A percentile compares a stretch with the other conserved stretches of the same genome.
Evolutionary conservation across 2,888 invertebrate species (phyloP).

Genomic region (Caradrina kadenii): DNA sequence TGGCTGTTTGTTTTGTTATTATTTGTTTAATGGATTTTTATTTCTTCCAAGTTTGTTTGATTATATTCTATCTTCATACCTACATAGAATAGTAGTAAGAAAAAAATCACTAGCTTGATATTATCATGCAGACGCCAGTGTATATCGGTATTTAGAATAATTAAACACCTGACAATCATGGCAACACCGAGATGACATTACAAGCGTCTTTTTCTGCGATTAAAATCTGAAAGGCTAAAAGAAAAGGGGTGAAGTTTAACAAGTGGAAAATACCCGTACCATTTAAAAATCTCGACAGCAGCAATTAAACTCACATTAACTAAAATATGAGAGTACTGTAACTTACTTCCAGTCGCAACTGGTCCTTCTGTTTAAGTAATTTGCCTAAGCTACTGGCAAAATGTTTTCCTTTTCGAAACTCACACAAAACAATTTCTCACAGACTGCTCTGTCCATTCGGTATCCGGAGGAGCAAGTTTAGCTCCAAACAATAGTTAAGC

Average conservation of each 20-base stretch:
- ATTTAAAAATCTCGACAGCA: conserved; percentile 53
- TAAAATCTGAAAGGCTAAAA: conserved; percentile 27
- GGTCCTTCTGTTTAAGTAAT: conserved; percentile 78
- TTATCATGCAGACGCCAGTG: neutral
- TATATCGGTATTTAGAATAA: neutral
- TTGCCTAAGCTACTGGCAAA: conserved; percentile 87
- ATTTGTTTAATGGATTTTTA: too few relatives aligned
- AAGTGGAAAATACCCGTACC: conserved; percentile 42
- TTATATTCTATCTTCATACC: too few relatives aligned
- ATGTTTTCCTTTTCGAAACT: conserved; percentile 88
- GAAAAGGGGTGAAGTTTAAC: conserved; percentile 57
- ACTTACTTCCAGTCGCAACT: conserved; percentile 64
- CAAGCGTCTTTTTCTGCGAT: conserved; percentile 19
- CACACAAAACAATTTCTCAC: conserved; percentile 88
- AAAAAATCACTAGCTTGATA: too few relatives aligned
- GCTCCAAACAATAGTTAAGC: conserved; percentile 87
- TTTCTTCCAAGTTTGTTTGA: too few relatives aligned
- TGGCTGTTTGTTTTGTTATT: too few relatives aligned
- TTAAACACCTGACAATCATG: conserved; percentile 8
- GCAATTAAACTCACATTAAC: conserved; percentile 83
- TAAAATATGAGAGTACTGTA: conserved; percentile 79
- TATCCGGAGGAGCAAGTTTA: conserved; percentile 83
- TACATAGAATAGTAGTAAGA: too few relatives aligned
- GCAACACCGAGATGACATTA: conserved; percentile 15
- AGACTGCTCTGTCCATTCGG: conserved; percentile 84